These are phyloP conservation scores for Gymnopithys bicolor DNA, from an alignment of 2,797 vertebrate species.

Conservation along the genomic window DNA sequence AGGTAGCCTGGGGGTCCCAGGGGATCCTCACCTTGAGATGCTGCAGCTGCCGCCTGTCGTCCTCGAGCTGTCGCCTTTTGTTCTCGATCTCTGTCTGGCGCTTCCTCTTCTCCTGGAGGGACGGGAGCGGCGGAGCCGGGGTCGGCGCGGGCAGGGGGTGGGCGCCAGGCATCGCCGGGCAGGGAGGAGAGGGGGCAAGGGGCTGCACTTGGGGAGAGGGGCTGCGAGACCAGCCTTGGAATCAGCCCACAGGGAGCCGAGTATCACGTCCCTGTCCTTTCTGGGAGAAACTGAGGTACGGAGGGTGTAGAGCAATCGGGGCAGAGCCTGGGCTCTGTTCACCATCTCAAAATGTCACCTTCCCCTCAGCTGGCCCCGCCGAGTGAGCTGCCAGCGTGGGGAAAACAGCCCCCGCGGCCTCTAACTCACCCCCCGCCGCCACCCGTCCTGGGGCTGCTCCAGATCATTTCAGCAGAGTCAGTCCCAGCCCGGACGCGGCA, in stretches of 20 bases:
- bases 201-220: background rate
- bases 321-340: background rate
- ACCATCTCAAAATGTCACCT: background rate
- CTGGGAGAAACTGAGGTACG: background rate
- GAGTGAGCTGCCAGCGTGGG: background rate
- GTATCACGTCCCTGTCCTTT: accelerated
- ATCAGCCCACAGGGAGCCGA: background rate
- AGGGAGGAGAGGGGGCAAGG: background rate
- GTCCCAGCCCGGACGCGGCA: background rate
- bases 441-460: background rate
- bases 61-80: constrained; percentile 89
- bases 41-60: constrained; percentile 88
- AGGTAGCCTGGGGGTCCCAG: accelerated
- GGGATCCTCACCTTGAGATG: constrained; percentile 87
- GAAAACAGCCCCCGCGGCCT: background rate
- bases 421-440: background rate
- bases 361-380: background rate
- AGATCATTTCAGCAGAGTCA: background rate
- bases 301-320: background rate
- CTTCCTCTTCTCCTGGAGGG: constrained; percentile 88
- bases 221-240: background rate
- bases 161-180: background rate
- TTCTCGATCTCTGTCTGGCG: constrained; percentile 89
- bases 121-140: background rate
- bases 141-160: background rate